Percentiles rank a stretch among this genome's conserved stretches.
These are phyloP conservation scores for Odocoileus hemionus DNA, from an alignment of 2,113 vertebrate genomes.

Conservation along the genomic window DNA sequence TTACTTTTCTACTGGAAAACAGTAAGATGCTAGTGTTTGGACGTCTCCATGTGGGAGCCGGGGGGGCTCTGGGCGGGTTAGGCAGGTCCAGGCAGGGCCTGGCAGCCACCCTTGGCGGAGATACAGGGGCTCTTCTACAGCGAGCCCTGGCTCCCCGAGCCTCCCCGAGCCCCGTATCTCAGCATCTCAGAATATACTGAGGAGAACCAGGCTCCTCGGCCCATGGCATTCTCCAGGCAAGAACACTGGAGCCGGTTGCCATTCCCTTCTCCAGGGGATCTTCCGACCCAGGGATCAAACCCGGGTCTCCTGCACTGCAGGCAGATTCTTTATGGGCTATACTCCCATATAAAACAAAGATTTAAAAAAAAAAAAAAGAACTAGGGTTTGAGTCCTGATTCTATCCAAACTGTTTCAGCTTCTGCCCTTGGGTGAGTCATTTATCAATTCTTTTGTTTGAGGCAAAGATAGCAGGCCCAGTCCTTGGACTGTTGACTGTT, in stretches of 20 bases:
- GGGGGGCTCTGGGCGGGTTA: rapidly evolving
- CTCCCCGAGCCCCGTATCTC: background rate
- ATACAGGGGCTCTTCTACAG: background rate
- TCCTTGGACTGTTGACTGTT: background rate
- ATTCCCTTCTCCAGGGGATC: background rate
- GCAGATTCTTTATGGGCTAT: background rate
- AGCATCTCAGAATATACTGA: background rate
- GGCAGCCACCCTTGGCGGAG: too few species aligned
- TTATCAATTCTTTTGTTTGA: background rate
- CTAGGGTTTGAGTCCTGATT: background rate
- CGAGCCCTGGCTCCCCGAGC: background rate
- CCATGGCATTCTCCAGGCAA: background rate
- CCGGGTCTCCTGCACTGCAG: background rate
- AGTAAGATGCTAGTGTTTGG: background rate
- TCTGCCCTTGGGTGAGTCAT: background rate
- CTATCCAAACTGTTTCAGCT: background rate
- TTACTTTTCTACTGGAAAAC: background rate
- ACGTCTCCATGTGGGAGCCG: too few species aligned
- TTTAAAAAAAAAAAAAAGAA: background rate
- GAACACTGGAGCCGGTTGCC: background rate
- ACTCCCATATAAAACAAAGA: background rate
- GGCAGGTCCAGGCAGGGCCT: background rate
- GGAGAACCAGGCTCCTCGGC: background rate
- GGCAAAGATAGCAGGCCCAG: background rate
- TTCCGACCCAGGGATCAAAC: background rate